phyloP scores from a whole-genome alignment of 2,888 invertebrate genomes.

The Cheilosia impressa region DNA sequence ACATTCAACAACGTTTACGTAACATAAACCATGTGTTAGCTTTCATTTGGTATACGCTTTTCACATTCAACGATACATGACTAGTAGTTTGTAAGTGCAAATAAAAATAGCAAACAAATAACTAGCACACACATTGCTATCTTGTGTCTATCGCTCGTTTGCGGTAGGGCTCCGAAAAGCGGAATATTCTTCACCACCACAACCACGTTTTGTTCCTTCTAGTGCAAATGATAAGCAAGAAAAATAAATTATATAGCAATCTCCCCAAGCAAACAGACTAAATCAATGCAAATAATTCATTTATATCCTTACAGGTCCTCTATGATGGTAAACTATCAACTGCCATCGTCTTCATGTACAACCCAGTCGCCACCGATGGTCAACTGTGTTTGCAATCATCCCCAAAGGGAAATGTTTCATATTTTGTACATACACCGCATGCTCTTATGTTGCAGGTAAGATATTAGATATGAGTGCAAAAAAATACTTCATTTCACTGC shows the following conservation, averaged over 20 bases:
- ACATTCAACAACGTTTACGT: background rate
- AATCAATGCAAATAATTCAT: constrained; percentile 50
- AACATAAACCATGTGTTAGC: background rate
- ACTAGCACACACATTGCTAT: constrained; percentile 17
- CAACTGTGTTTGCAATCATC: constrained; percentile 99
- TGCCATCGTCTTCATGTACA: constrained; percentile 99
- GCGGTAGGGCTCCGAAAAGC: constrained; percentile 17
- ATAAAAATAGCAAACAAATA: background rate
- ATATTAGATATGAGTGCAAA: background rate
- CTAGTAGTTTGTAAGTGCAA: constrained; percentile 11
- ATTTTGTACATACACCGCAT: constrained; percentile 99
- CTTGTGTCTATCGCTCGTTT: constrained; percentile 37
- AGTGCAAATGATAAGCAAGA: constrained; percentile 41
- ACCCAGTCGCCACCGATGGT: constrained; percentile 99
- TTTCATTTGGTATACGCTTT: constrained; percentile 8
- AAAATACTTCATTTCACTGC: background rate
- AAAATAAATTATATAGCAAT: constrained; percentile 43
- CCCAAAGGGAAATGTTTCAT: constrained; percentile 98
- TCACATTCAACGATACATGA: constrained; percentile 17
- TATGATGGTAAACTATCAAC: constrained; percentile 99
- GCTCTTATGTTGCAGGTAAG: constrained; percentile 98
- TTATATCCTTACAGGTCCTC: constrained; percentile 88
- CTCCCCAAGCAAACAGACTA: constrained; percentile 15
- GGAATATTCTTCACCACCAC: constrained; percentile 10
- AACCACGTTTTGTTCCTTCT: constrained; percentile 14